Evolutionary conservation across 2,113 vertebrate genomes (phyloP).

Genomic region (Irena cyanogastra): DNA sequence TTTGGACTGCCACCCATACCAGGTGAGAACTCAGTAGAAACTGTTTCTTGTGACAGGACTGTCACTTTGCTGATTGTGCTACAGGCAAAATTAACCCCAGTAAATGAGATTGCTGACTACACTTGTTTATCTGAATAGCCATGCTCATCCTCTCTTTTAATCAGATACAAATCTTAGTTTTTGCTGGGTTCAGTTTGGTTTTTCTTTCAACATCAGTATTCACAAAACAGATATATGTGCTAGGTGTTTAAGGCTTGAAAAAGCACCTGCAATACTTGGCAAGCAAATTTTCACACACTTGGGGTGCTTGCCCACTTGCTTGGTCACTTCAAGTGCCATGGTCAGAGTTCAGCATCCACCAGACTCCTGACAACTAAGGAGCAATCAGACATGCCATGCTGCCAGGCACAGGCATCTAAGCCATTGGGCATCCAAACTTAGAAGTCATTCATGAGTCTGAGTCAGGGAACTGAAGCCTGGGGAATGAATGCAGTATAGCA

Average conservation of each 20-base stretch:
- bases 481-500: background rate
- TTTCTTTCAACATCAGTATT: background rate
- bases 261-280: background rate
- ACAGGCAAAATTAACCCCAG: background rate
- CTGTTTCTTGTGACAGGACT: background rate
- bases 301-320: background rate
- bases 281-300: background rate
- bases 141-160: background rate
- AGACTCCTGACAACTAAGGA: background rate
- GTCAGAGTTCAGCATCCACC: background rate
- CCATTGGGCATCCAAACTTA: background rate
- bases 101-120: background rate
- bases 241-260: background rate
- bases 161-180: background rate
- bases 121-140: background rate
- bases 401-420: background rate
- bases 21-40: background rate
- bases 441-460: background rate
- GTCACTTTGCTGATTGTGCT: background rate
- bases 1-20: rapidly evolving
- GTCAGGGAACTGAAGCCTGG: background rate
- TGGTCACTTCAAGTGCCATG: background rate
- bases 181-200: background rate
- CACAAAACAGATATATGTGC: background rate
- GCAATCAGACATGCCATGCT: background rate